Base-by-base conservation (phyloP, 35 echinoderm and acorn worm genomes). In the Diadema setosum region DNA sequence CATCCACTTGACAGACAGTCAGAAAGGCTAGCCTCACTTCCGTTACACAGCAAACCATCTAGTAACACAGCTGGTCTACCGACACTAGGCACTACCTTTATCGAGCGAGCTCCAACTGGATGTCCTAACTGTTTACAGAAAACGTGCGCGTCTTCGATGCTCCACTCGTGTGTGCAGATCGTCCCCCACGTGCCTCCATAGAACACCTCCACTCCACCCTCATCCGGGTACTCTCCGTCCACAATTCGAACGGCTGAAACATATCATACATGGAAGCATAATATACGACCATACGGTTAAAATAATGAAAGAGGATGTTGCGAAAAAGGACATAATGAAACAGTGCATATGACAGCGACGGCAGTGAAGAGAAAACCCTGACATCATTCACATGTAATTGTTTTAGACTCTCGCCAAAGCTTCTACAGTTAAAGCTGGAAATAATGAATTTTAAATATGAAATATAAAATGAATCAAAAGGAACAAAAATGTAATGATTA, bases 11-110 rank as follows among this genome's bases (percentile, higher is more conserved):
- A 46, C 17, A 61, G 45, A 60, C 96, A 99, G 39, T 91, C 85
- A 18, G 81, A 81, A 23, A 91, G 29, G 20, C 61, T 84, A 18
- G 48, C 48, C 44, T 98, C 96, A 34, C 73, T 61, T 5, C 96
- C 96, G 27, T 27, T 82, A 43, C 92, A 99, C 35, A 83, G 37
- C 1, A 99, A 70, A 44, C 92, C 80, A 45, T 99, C 96, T 32
- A 99, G 25, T 36, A 90, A 52, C 9, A 99, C 87, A n/a, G n/a
- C n/a, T 25, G 24, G 14, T 39, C 89, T 86, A 37, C 55, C 41
- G 6, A 89, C 92, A 37, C 67, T 59, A 46, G 15, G 63, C 11
- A 87, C 27, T 24, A 44, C 46, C 12, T 29, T 49, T 7, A 5
- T 29, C 41, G 45, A 39, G 6, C 35, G 56, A 12, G 63, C 42